Percentiles rank a stretch among this genome's conserved stretches.
These are phyloP conservation scores for Oryzias celebensis DNA, from an alignment of 2,113 vertebrate genomes.

Conservation along the genomic window DNA sequence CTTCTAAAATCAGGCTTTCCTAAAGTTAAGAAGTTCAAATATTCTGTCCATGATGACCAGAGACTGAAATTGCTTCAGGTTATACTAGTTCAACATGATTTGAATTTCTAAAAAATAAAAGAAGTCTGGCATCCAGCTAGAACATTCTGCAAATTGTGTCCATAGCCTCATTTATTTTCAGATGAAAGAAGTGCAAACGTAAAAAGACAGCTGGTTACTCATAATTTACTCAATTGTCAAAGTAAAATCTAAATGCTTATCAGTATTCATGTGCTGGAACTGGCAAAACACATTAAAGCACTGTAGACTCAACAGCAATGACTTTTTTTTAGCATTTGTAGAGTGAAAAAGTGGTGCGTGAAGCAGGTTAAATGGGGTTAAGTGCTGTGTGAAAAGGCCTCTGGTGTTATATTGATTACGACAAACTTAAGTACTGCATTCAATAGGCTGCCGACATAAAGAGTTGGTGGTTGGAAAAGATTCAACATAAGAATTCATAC, in stretches of 20 bases:
- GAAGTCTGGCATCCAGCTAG: background rate
- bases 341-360: background rate
- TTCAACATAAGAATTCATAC: slow-evolving; percentile 8
- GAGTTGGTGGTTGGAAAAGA: slow-evolving; percentile 8
- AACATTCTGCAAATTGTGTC: background rate
- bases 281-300: background rate
- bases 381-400: slow-evolving; percentile 21
- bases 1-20: background rate
- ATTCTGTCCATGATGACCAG: slow-evolving; percentile 14
- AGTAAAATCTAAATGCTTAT: too few relatives aligned
- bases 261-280: too few relatives aligned
- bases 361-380: slow-evolving; percentile 26
- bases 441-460: background rate
- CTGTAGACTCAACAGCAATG: background rate
- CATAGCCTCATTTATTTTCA: background rate
- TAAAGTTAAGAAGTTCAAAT: background rate
- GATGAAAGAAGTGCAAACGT: background rate
- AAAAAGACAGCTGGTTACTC: too few relatives aligned
- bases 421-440: slow-evolving; percentile 10
- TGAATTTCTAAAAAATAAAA: background rate
- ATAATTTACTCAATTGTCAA: too few relatives aligned
- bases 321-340: background rate
- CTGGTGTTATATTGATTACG: slow-evolving; percentile 28
- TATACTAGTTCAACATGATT: background rate
- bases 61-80: slow-evolving; percentile 3